phyloP scores from a whole-genome alignment of 2,797 vertebrate genomes.

The Hydrolagus colliei region DNA sequence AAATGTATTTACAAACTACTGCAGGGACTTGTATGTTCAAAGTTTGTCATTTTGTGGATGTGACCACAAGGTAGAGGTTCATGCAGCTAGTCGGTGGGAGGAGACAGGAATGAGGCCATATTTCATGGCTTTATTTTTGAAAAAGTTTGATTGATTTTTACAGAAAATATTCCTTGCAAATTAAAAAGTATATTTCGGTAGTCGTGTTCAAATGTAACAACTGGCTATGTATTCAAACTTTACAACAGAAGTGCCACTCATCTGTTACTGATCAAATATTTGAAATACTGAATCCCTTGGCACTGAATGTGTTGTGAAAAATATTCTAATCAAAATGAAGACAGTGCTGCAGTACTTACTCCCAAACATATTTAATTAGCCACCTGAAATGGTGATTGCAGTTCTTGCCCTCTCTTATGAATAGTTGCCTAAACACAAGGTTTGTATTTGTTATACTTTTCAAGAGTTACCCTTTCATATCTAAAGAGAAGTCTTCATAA shows the following conservation, averaged over 20 bases:
- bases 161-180: background rate
- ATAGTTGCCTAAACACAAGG: background rate
- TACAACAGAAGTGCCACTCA: background rate
- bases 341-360: background rate
- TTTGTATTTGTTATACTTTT: slow-evolving; percentile 10
- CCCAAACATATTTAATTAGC: background rate
- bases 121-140: background rate
- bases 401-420: background rate
- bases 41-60: slow-evolving; percentile 9
- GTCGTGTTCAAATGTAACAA: too few species aligned
- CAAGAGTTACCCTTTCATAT: background rate
- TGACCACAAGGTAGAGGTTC: background rate
- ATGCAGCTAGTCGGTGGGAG: background rate
- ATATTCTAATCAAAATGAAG: background rate
- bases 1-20: slow-evolving; percentile 19
- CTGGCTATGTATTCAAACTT: too few species aligned
- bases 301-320: background rate
- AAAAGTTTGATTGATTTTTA: background rate
- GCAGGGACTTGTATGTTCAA: background rate
- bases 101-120: background rate
- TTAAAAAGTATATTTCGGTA: background rate
- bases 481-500: background rate
- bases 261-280: background rate
- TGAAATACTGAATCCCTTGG: background rate
- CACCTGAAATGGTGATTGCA: background rate